A percentile compares a stretch with the other conserved stretches of the same genome.
Evolutionary conservation across 2,797 vertebrate species (phyloP).

Genomic region (Pangasius larnaudii): DNA sequence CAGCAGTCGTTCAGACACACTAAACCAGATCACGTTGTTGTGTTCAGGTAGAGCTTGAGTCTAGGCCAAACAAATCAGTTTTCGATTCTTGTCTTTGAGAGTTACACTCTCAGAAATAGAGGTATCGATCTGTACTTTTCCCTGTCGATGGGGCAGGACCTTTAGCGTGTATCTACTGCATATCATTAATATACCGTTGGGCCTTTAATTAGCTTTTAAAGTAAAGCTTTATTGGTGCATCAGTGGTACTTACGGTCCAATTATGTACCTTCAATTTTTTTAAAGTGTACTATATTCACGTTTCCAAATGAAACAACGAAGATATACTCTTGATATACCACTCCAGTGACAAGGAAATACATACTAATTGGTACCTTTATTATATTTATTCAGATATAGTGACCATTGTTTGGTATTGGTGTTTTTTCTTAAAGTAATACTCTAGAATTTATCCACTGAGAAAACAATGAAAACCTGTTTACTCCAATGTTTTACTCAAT

Average conservation of each 20-base stretch:
- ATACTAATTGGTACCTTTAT: too few relatives aligned
- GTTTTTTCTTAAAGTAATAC: too few relatives aligned
- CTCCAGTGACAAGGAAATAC: too few relatives aligned
- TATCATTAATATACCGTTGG: neutral
- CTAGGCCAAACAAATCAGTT: neutral
- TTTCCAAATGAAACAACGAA: neutral
- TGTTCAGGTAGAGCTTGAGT: neutral
- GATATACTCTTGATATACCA: too few relatives aligned
- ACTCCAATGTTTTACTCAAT: too few relatives aligned
- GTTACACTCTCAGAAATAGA: neutral
- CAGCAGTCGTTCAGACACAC: neutral
- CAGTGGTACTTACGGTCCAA: too few relatives aligned
- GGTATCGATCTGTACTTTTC: neutral
- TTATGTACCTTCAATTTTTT: neutral
- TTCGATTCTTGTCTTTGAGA: neutral
- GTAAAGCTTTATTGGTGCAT: too few relatives aligned
- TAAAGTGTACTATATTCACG: neutral
- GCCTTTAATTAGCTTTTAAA: too few relatives aligned
- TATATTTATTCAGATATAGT: too few relatives aligned
- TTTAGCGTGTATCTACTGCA: neutral
- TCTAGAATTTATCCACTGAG: too few relatives aligned
- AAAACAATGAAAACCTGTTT: too few relatives aligned
- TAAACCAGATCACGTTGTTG: constrained; percentile 18
- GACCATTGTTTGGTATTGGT: too few relatives aligned
- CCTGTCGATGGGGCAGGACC: neutral